These are phyloP conservation scores for Syrista parreyssii DNA, from an alignment of 2,888 invertebrate genomes.

Conservation along the genomic window DNA sequence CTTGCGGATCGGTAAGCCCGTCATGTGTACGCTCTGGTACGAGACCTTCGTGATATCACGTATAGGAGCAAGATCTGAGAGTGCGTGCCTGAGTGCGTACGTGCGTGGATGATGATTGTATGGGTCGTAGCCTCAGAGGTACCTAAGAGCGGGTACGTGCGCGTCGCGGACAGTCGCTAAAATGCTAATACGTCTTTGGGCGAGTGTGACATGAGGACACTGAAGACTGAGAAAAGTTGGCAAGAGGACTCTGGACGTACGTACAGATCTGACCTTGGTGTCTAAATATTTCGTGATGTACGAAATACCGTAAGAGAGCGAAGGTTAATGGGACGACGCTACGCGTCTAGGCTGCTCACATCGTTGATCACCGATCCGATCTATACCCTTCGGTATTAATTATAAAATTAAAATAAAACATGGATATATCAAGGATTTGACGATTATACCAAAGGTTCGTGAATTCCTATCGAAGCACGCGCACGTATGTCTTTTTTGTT, in stretches of 20 bases:
- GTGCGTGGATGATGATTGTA: not conserved
- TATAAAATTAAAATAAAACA: not conserved
- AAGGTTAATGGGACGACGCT: not conserved
- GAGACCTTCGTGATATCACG: not conserved
- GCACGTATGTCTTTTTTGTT: not conserved
- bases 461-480: not conserved
- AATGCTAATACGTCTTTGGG: not conserved
- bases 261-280: not conserved
- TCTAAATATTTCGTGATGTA: constrained; percentile 11
- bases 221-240: not conserved
- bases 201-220: not conserved
- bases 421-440: not conserved
- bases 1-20: not conserved
- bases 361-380: not conserved
- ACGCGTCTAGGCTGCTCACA: not conserved
- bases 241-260: not conserved
- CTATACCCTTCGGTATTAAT: not conserved
- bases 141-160: not conserved
- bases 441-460: not conserved
- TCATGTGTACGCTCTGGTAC: not conserved
- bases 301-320: constrained; percentile 32
- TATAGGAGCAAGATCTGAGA: not conserved
- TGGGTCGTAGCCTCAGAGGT: not conserved
- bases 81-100: not conserved
- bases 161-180: not conserved